Base-by-base conservation (phyloP, 2,113 vertebrate species). In the Tonatia bakeri region DNA sequence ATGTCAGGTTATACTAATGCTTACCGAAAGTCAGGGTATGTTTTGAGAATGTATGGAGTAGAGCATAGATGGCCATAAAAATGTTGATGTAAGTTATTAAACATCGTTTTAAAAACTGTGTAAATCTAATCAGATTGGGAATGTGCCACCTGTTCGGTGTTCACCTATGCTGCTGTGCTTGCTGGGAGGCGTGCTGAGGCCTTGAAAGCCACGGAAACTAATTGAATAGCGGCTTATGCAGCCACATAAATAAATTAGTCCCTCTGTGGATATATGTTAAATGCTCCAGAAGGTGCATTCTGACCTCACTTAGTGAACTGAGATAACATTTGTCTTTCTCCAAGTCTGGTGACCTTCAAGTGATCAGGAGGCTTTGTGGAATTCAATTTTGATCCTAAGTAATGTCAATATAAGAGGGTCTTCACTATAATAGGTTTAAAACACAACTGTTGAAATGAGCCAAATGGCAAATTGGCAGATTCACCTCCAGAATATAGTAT, bases 221-320 rank as follows among this genome's bases (percentile, higher is more conserved):
- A 86, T 11, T 36, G 20, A 91, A 95, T 89, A 82, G 79, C 22
- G 67, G 61, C 28, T 70, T 45, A 15, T 56, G 54, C 73, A 89
- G 47, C 77, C 8, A 1, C 64, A n/a, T 33, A 85, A 47, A 73
- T 92, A 79, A 93, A 59, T 91, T 33, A 80, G 47, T 79, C 22
- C 86, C 86, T 79, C 43, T 33, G 24, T 80, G 90, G 87, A 26
- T 86, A 52, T 67, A 59, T 69, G 47, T 67, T 77, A 79, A 64
- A 50, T 83, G n/a, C 33, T 50, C 65, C 73, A 94, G 93, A 88
- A 94, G 82, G 86, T 77, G 3, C 33, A 73, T 77, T 89, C 89
- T 91, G 54, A 43, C 43, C 56, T 95, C 56, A 45, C 45, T 82
- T 45, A 70, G 45, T 69, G 89, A 93, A 59, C 20, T 31, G 31